These are phyloP conservation scores for Micoletzkya japonica DNA, from an alignment of 2,888 invertebrate genomes.

Conservation along the genomic window DNA sequence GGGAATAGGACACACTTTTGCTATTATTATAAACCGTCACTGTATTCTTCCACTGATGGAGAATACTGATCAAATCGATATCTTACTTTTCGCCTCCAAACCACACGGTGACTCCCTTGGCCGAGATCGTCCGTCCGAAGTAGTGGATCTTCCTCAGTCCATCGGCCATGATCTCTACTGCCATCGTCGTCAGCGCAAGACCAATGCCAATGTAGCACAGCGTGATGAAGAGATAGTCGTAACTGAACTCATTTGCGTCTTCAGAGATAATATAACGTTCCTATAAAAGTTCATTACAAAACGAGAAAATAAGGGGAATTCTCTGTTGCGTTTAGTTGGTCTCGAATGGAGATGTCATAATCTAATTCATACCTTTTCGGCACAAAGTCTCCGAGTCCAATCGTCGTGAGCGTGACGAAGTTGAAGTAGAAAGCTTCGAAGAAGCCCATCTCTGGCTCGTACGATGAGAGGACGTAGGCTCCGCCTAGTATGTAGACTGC, in stretches of 20 bases:
- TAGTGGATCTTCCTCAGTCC: conserved; percentile 56
- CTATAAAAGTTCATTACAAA: not conserved
- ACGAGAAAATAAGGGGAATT: conserved; percentile 4
- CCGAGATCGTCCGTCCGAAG: conserved; percentile 57
- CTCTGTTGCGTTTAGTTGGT: too few species aligned
- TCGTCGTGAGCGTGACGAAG: conserved; percentile 58
- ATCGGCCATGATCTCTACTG: conserved; percentile 57
- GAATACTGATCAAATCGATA: not conserved
- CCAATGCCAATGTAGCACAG: conserved; percentile 55
- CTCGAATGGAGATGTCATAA: not conserved
- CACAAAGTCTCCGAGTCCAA: conserved; percentile 58
- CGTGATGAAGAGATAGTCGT: conserved; percentile 54
- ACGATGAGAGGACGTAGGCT: conserved; percentile 50
- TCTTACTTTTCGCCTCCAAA: conserved; percentile 60
- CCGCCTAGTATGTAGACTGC: conserved; percentile 51
- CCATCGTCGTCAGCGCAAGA: conserved; percentile 57
- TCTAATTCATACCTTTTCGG: conserved; percentile 45
- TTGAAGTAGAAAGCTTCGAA: conserved; percentile 59
- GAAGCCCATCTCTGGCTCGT: conserved; percentile 61
- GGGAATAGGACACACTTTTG: not conserved
- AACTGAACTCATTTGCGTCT: conserved; percentile 42
- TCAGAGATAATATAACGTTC: not conserved
- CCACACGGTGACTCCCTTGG: conserved; percentile 55
- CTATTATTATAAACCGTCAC: not conserved
- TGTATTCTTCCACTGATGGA: not conserved